Conservation (phyloP, 2,888 invertebrate species). For the Euspilapteryx auroguttella region DNA sequence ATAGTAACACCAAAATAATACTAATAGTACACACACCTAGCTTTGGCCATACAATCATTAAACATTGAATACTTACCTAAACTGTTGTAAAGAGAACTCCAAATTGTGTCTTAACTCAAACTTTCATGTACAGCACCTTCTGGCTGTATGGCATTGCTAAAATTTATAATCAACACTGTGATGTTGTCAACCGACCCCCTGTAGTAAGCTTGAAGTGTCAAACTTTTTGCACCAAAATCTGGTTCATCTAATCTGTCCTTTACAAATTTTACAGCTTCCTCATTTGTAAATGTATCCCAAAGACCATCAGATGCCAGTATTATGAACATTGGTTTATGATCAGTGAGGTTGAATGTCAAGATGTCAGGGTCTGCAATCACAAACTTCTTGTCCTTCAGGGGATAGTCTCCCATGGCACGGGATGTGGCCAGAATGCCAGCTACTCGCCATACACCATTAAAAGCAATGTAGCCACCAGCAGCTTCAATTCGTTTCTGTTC, state of each 20-base stretch:
- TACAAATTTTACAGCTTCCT: conserved; percentile 89
- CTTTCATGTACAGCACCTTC: too few relatives aligned
- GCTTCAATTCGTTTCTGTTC: conserved; percentile 91
- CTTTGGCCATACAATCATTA: too few relatives aligned
- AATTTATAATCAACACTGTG: conserved; percentile 88
- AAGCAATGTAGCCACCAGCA: conserved; percentile 93
- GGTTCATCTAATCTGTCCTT: conserved; percentile 84
- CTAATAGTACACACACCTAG: too few relatives aligned
- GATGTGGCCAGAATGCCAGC: conserved; percentile 94
- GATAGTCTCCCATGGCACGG: conserved; percentile 92
- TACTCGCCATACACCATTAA: conserved; percentile 95
- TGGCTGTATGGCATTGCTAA: conserved; percentile 19
- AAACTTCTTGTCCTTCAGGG: conserved; percentile 89
- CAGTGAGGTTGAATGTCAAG: conserved; percentile 83
- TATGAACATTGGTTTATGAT: conserved; percentile 86
- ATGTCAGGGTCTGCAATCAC: conserved; percentile 97
- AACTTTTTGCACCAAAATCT: conserved; percentile 88
- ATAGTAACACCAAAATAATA: too few relatives aligned
- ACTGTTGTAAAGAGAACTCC: too few relatives aligned
- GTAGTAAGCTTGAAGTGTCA: conserved; percentile 88
- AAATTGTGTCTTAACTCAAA: too few relatives aligned
- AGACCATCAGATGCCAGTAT: conserved; percentile 94
- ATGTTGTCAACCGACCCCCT: conserved; percentile 95
- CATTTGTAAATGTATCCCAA: conserved; percentile 95
- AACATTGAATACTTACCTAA: too few relatives aligned